Percentiles rank a stretch among this genome's conserved stretches.
phyloP scores from a whole-genome alignment of 1,140 invertebrate genomes.

The Ips nitidus region DNA sequence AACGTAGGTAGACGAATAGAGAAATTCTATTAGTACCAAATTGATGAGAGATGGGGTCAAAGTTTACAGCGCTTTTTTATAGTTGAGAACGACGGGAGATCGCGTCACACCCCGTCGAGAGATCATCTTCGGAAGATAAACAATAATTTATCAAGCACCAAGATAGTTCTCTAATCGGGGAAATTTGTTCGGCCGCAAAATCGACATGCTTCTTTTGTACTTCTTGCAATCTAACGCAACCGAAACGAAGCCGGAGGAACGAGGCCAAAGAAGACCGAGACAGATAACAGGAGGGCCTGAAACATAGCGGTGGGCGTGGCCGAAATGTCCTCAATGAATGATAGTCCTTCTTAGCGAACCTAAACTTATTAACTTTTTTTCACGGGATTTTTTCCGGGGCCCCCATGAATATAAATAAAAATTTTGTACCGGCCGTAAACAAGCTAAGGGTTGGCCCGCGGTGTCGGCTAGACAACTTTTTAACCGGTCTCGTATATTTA shows the following conservation, averaged over 20 bases:
- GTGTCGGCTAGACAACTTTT: too few species aligned
- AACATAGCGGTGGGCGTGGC: conserved; percentile 29
- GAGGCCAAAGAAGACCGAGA: conserved; percentile 11
- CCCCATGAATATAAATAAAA: conserved; percentile 38
- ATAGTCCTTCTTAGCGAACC: conserved; percentile 34
- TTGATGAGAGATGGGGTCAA: conserved; percentile 18
- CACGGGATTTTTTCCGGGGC: conserved; percentile 17
- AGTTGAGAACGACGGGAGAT: conserved; percentile 26
- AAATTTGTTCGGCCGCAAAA: neutral
- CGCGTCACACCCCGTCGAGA: conserved; percentile 34
- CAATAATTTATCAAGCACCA: conserved; percentile 33
- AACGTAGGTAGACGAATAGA: neutral
- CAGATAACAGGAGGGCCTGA: conserved; percentile 1
- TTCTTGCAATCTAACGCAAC: neutral
- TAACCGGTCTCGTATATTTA: too few species aligned
- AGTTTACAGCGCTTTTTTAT: conserved; percentile 26
- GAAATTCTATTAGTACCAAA: conserved; percentile 14
- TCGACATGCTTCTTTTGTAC: neutral
- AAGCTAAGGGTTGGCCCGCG: conserved; percentile 32
- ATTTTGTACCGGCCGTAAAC: conserved; percentile 27
- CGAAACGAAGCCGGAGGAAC: neutral
- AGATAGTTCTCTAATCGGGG: conserved; percentile 20
- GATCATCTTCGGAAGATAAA: conserved; percentile 36
- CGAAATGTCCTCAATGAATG: conserved; percentile 36
- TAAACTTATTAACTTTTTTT: conserved; percentile 37